A percentile compares a stretch with the other conserved stretches of the same genome.
Conservation (phyloP, 1,140 invertebrate genomes). For the Achatina immaculata region DNA sequence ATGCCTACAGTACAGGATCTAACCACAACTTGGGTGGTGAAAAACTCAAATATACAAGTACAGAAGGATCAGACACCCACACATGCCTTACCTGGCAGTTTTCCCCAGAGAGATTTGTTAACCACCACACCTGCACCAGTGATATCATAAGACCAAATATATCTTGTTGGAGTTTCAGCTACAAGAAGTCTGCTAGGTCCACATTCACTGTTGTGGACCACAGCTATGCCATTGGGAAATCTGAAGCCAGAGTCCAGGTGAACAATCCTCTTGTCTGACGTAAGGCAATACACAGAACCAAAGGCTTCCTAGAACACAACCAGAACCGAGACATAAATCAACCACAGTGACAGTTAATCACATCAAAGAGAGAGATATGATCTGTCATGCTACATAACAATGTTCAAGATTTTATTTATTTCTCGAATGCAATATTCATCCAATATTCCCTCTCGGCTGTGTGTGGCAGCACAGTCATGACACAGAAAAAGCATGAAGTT, state of each 20-base stretch:
- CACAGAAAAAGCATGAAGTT: no score
- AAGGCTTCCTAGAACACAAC: constrained; percentile 56
- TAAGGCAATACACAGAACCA: constrained; percentile 65
- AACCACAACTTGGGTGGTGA: no score
- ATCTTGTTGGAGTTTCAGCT: constrained; percentile 65
- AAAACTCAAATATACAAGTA: no score
- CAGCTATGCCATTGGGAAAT: constrained; percentile 67
- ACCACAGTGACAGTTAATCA: background rate
- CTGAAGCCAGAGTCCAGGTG: constrained; percentile 54
- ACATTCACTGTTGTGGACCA: constrained; percentile 52
- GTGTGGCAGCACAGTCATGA: no score
- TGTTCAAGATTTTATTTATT: no score
- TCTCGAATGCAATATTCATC: no score
- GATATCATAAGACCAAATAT: constrained; percentile 64
- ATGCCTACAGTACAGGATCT: no score
- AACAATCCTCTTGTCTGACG: constrained; percentile 50
- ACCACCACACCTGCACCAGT: constrained; percentile 50
- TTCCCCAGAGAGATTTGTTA: constrained; percentile 58
- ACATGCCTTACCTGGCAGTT: constrained; percentile 58
- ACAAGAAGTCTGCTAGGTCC: constrained; percentile 59
- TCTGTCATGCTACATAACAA: no score
- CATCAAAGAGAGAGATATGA: background rate
- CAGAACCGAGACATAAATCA: background rate
- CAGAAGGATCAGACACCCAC: no score
- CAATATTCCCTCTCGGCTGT: no score